phyloP scores from a whole-genome alignment of 2,888 invertebrate species.

The Tiliacea citrago region DNA sequence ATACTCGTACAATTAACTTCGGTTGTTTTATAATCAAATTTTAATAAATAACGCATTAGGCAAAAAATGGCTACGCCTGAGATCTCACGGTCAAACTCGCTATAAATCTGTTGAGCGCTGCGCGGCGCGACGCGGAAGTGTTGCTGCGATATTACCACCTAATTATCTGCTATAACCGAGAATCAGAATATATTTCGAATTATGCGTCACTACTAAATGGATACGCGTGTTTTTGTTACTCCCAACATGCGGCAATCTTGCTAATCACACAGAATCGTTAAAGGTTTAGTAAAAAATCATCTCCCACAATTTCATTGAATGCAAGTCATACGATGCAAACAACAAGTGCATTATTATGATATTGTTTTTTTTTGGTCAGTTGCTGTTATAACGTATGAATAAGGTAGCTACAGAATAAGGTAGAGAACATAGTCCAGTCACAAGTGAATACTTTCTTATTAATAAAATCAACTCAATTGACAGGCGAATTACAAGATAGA shows the following conservation, averaged over 20 bases:
- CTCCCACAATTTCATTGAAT: constrained; percentile 16
- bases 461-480: not conserved
- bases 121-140: constrained; percentile 80
- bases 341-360: not conserved
- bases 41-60: constrained; percentile 89
- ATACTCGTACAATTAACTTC: constrained; percentile 81
- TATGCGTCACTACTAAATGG: constrained; percentile 71
- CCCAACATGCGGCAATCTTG: constrained; percentile 34
- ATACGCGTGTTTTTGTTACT: constrained; percentile 60
- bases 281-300: constrained; percentile 10
- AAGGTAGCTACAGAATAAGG: not conserved
- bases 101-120: constrained; percentile 85
- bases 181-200: constrained; percentile 74
- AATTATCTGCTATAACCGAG: constrained; percentile 78
- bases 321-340: constrained; percentile 2
- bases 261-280: constrained; percentile 32
- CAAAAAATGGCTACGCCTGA: constrained; percentile 87
- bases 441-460: not conserved
- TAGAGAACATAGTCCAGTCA: not conserved
- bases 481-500: not conserved
- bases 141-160: constrained; percentile 76
- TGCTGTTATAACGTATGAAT: not conserved
- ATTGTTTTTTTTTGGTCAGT: not conserved
- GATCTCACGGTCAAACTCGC: constrained; percentile 89
- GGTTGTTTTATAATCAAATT: constrained; percentile 86